These are phyloP conservation scores for Catharus fuscescens DNA, from an alignment of 2,113 vertebrate genomes.

Conservation along the genomic window DNA sequence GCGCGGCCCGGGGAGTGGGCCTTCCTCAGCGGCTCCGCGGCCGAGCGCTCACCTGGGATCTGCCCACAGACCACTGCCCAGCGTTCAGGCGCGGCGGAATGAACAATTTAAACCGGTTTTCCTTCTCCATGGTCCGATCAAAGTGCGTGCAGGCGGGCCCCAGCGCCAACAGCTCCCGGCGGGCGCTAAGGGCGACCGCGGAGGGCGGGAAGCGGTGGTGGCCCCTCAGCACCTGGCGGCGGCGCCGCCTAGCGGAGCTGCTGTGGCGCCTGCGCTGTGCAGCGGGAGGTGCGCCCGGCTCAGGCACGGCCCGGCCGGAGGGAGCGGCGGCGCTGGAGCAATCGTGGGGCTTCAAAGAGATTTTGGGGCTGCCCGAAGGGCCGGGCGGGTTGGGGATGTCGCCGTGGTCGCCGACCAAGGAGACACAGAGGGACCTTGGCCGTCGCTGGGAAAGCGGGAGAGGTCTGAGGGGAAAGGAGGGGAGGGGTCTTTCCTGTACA, in stretches of 20 bases:
- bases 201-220: background rate
- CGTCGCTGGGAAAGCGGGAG: too few species aligned
- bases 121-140: slow-evolving; percentile 53
- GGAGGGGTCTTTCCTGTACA: too few species aligned
- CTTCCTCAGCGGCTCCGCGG: background rate
- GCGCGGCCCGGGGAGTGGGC: too few species aligned
- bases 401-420: too few species aligned
- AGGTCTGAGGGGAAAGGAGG: too few species aligned
- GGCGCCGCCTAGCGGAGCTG: background rate
- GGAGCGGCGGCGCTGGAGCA: too few species aligned
- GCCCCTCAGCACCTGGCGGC: background rate
- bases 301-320: background rate
- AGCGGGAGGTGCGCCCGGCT: background rate
- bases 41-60: slow-evolving; percentile 34
- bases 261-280: background rate
- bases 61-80: slow-evolving; percentile 57
- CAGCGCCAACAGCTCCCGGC: background rate
- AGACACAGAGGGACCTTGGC: too few species aligned
- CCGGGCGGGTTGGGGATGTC: too few species aligned
- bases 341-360: too few species aligned
- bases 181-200: background rate
- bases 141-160: too few species aligned
- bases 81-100: slow-evolving; percentile 53
- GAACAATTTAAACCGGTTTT: slow-evolving; percentile 60
- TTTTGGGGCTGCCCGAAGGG: too few species aligned